phyloP scores from a whole-genome alignment of 1,140 invertebrate genomes.

The Charaxes varanes region DNA sequence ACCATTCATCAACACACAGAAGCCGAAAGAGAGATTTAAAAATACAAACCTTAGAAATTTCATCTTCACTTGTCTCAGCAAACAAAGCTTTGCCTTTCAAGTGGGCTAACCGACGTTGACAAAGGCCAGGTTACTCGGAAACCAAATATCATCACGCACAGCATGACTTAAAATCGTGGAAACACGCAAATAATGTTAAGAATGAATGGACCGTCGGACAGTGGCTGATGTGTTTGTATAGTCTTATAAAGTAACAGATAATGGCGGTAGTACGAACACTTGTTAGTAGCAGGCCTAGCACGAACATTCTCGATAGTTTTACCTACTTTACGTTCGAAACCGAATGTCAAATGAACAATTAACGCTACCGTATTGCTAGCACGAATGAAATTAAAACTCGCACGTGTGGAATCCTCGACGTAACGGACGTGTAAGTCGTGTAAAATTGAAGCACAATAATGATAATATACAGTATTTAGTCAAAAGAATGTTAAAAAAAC shows the following conservation, averaged over 20 bases:
- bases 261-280: too few species aligned
- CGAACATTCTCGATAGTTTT: too few species aligned
- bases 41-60: conserved; percentile 53
- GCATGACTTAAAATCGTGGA: conserved; percentile 25
- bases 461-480: too few species aligned
- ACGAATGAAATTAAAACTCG: too few species aligned
- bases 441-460: too few species aligned
- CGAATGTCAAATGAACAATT: too few species aligned
- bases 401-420: too few species aligned
- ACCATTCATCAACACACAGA: conserved; percentile 55
- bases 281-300: too few species aligned
- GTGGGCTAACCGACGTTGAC: conserved; percentile 52
- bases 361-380: too few species aligned
- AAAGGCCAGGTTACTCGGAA: conserved; percentile 52
- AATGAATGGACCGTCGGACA: conserved; percentile 30
- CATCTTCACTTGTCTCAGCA: conserved; percentile 54
- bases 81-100: conserved; percentile 49
- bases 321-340: too few species aligned
- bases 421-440: too few species aligned
- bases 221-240: conserved; percentile 22
- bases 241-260: conserved; percentile 12
- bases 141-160: conserved; percentile 69
- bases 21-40: conserved; percentile 25
- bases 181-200: conserved; percentile 37
- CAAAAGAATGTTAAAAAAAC: too few species aligned